Conservation (phyloP, 2,797 vertebrate genomes). For the Xyrichtys novacula region DNA sequence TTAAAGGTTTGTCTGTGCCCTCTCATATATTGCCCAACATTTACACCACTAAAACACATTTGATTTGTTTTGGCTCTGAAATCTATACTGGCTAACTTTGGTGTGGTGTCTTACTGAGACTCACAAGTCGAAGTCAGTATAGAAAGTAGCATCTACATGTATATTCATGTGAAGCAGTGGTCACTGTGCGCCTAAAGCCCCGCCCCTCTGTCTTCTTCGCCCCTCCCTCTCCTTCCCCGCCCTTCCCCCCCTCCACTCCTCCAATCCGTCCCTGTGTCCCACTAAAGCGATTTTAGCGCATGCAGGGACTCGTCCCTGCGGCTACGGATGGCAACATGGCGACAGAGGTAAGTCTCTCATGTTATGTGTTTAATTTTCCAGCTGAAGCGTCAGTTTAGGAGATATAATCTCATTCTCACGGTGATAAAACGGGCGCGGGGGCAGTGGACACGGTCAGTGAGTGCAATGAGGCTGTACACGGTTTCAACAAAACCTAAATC, state of each 20-base stretch:
- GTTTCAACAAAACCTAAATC: constrained; percentile 12
- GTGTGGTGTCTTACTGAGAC: too few relatives aligned
- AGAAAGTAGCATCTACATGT: not conserved
- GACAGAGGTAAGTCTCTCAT: constrained; percentile 84
- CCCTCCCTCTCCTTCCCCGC: constrained; percentile 15
- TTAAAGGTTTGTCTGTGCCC: too few relatives aligned
- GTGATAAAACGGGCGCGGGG: not conserved
- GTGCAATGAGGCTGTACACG: constrained; percentile 19
- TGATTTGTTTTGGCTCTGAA: too few relatives aligned
- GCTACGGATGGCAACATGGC: constrained; percentile 87
- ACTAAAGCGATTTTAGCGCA: constrained; percentile 73
- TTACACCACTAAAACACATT: too few relatives aligned
- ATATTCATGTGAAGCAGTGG: not conserved
- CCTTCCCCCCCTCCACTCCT: constrained; percentile 32
- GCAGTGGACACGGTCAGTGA: constrained; percentile 11
- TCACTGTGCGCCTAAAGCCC: constrained; percentile 2
- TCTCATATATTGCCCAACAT: too few relatives aligned
- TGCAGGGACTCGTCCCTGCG: constrained; percentile 72
- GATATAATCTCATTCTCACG: too few relatives aligned
- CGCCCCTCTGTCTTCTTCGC: constrained; percentile 35
- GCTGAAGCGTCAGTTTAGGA: not conserved
- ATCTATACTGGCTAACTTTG: too few relatives aligned
- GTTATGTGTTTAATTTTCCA: not conserved
- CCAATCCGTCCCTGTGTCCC: constrained; percentile 62
- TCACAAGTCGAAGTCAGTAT: too few relatives aligned